These are phyloP conservation scores for Cetoscarus ocellatus DNA, from an alignment of 2,797 vertebrate species.

Conservation along the genomic window DNA sequence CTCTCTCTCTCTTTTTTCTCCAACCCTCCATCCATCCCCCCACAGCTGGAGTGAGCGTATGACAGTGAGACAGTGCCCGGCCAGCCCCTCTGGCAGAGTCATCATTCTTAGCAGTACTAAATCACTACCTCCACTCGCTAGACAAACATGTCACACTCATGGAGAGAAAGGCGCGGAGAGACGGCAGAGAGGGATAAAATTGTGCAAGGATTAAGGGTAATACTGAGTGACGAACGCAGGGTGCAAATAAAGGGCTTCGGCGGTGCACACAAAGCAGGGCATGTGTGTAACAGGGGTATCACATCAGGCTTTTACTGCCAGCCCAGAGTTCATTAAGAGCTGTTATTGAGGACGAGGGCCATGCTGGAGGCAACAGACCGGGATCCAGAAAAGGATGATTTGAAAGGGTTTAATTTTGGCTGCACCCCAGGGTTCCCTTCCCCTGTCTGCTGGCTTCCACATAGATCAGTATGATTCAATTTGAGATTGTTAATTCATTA, in stretches of 20 bases:
- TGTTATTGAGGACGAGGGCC: constrained; percentile 55
- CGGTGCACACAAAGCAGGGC: constrained; percentile 39
- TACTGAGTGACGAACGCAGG: constrained; percentile 45
- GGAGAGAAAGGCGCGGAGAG: constrained; percentile 48
- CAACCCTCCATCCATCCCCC: constrained; percentile 45
- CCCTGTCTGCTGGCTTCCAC: constrained; percentile 46
- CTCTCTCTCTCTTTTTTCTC: constrained; percentile 43
- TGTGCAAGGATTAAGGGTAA: constrained; percentile 39
- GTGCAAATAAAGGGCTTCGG: constrained; percentile 43
- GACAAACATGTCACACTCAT: constrained; percentile 84
- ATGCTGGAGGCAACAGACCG: constrained; percentile 42
- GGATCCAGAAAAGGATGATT: constrained; percentile 61
- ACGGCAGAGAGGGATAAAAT: constrained; percentile 45
- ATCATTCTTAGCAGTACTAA: constrained; percentile 85
- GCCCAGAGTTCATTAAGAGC: constrained; percentile 66
- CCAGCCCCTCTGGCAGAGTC: constrained; percentile 86
- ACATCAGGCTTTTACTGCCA: constrained; percentile 63
- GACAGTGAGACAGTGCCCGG: constrained; percentile 84
- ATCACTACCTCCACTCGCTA: constrained; percentile 85
- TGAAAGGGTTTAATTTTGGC: constrained; percentile 62
- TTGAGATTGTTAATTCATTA: constrained; percentile 56
- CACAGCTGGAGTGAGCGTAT: constrained; percentile 72
- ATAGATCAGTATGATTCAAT: constrained; percentile 34
- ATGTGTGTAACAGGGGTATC: constrained; percentile 66
- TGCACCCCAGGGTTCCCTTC: constrained; percentile 29